Evolutionary conservation across 2,888 invertebrate genomes (phyloP), one percentile per base, ranked within the genome.

Genomic region (Strigamia crassipes): DNA sequence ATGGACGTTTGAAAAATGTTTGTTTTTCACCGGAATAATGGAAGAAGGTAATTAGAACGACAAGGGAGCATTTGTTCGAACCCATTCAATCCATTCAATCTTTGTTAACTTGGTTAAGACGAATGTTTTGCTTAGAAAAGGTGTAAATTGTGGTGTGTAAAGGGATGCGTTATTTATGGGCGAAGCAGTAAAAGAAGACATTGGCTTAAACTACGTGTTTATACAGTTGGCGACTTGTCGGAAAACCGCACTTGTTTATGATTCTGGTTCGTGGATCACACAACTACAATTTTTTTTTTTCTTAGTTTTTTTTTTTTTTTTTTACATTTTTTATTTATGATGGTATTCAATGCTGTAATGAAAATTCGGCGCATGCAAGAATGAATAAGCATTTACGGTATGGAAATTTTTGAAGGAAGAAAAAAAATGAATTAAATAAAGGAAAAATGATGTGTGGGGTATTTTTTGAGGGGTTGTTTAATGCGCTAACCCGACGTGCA

Each of bases 191-290:
- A 66, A 66, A 66, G 61, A 66, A 66, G 23, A 66, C 61, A 23
- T 66, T 66, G 61, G 61, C 61, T 66, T 66, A 23, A 66, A 66
- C 18, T 23, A 18, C 61, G 61, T 66, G 61, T 66, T 66, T 66
- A 66, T 66, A 66, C 61, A 66, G 61, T 66, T 66, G 61, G 61
- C 21, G 13, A 66, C 61, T 21, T 66, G 61, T 66, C 18, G n/a
- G 61, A 66, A 21, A 21, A 66, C 6, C 21, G 13, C 5, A 66
- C 61, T 61, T 66, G 61, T 66, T 66, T 66, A 66, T 66, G 61
- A 66, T 21, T 23, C 23, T 12, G 61, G 61, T 66, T 66, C 23
- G 21, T n/a, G 61, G 61, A 66, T n/a, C 61, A 66, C 61, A 23
- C 61, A 23, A 23, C 21, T 46, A 5, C 46, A 46, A 13, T 42